A percentile compares a stretch with the other conserved stretches of the same genome.
Conservation (phyloP, 2,888 invertebrate species). For the Alviniconcha strummeri region DNA sequence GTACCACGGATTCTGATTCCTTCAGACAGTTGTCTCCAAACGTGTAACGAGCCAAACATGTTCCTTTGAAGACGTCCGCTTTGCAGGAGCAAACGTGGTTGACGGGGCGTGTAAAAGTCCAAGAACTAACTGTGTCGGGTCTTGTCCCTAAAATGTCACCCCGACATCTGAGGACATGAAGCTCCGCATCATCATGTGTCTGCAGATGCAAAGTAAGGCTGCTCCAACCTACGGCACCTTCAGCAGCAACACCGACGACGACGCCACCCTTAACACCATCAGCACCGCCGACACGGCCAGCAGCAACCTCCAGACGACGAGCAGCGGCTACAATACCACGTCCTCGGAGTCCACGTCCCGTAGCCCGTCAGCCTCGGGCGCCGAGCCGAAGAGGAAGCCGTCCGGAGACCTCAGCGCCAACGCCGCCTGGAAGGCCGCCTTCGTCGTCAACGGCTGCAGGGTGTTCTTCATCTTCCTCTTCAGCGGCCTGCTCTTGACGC, state of each 20-base stretch:
- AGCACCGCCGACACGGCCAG: background rate
- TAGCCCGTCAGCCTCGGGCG: background rate
- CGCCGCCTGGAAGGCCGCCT: conserved; percentile 43
- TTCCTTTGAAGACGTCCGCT: too few relatives aligned
- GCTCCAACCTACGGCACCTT: background rate
- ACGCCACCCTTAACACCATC: background rate
- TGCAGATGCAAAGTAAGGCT: too few relatives aligned
- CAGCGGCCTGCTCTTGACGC: conserved; percentile 44
- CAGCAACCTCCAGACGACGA: background rate
- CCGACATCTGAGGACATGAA: too few relatives aligned
- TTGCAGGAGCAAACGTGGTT: too few relatives aligned
- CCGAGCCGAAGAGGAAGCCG: background rate
- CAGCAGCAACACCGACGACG: background rate
- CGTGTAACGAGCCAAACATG: too few relatives aligned
- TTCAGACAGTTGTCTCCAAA: too few relatives aligned
- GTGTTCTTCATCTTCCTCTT: conserved; percentile 40
- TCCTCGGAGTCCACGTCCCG: background rate
- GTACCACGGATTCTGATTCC: too few relatives aligned
- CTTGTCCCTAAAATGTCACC: too few relatives aligned
- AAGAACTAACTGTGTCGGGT: too few relatives aligned
- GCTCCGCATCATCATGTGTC: too few relatives aligned
- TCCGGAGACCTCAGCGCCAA: conserved; percentile 16
- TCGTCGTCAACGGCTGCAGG: conserved; percentile 43
- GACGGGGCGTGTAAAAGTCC: too few relatives aligned
- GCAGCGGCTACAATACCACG: background rate